These are phyloP conservation scores for Tragopan temminckii DNA, from an alignment of 2,797 vertebrate genomes.

Conservation along the genomic window DNA sequence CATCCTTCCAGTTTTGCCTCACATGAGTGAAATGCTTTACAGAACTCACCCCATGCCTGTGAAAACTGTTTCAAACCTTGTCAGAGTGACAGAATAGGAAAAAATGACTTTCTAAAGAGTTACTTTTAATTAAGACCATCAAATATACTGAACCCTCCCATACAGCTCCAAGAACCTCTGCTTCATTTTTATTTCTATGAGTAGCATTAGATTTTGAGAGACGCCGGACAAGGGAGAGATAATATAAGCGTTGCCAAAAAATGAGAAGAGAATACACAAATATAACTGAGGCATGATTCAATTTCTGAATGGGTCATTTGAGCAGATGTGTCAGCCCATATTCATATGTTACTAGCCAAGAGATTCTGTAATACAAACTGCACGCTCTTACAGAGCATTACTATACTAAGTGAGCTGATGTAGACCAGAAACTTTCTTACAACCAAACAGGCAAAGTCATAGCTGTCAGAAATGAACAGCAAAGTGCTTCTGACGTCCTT, in stretches of 20 bases:
- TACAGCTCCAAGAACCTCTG: background rate
- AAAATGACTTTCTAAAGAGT: background rate
- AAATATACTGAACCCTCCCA: background rate
- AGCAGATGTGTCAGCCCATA: background rate
- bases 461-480: background rate
- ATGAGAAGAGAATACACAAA: background rate
- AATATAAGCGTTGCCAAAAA: background rate
- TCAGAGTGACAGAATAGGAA: constrained; percentile 28
- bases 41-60: background rate
- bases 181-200: background rate
- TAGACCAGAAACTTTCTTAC: background rate
- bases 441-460: background rate
- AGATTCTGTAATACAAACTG: background rate
- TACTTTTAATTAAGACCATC: background rate
- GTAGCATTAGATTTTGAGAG: background rate
- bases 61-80: constrained; percentile 9
- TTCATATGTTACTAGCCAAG: background rate
- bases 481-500: background rate
- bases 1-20: background rate
- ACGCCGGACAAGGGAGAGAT: background rate
- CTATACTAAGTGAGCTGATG: rapidly evolving
- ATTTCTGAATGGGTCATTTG: background rate
- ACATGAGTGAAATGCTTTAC: background rate
- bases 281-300: background rate
- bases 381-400: background rate